A percentile compares a stretch with the other conserved stretches of the same genome.
Conservation (phyloP, 2,113 vertebrate species). For the Kryptolebias marmoratus region DNA sequence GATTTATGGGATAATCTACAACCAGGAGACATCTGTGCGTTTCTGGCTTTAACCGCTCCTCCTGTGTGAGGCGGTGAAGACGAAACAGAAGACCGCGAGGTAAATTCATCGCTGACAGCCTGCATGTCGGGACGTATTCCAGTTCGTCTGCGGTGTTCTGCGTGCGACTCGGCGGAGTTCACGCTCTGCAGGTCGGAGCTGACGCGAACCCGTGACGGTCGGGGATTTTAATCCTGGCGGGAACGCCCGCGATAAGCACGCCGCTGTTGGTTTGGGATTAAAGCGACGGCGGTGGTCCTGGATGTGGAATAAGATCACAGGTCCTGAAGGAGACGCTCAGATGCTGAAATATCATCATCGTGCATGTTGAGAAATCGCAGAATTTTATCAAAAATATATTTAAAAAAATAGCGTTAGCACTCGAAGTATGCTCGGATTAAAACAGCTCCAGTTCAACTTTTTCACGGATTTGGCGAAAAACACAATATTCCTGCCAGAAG, state of each 20-base stretch:
- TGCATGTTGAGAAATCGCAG: not conserved
- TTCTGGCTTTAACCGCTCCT: not conserved
- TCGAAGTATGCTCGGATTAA: too few relatives aligned
- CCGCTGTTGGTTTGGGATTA: constrained; percentile 47
- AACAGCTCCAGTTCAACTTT: too few relatives aligned
- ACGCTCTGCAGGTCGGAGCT: constrained; percentile 19
- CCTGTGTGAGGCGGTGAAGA: not conserved
- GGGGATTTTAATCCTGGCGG: constrained; percentile 27
- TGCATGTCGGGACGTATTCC: not conserved
- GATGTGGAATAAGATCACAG: constrained; percentile 24
- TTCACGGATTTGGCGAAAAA: too few relatives aligned
- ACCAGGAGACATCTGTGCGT: not conserved
- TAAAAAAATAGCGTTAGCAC: too few relatives aligned
- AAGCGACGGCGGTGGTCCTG: constrained; percentile 46
- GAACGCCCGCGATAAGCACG: constrained; percentile 68
- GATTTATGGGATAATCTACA: not conserved
- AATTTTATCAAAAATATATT: too few relatives aligned
- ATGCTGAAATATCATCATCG: too few relatives aligned
- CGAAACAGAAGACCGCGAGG: not conserved
- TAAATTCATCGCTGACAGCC: not conserved
- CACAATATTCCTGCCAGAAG: too few relatives aligned
- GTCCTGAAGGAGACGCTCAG: not conserved
- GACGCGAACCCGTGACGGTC: constrained; percentile 23
- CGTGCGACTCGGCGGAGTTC: constrained; percentile 14
- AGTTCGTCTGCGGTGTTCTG: not conserved